Base-by-base conservation (phyloP, 2,113 vertebrate species). In the Dipodomys stephensi region DNA sequence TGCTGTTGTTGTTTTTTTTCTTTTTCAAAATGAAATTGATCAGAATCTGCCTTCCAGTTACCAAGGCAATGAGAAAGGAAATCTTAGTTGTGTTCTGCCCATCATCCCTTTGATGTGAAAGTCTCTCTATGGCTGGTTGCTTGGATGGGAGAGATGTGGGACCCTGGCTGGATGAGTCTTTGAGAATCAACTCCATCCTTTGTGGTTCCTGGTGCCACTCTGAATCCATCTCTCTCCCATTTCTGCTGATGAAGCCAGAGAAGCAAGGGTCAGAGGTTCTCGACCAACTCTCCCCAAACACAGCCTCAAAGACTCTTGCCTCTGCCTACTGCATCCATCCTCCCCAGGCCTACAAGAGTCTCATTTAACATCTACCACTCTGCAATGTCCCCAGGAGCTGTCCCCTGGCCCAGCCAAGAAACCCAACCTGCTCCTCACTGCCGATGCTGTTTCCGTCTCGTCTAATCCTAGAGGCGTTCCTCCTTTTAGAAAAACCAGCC, bases 101-200 rank as follows among this genome's bases (percentile, higher is more conserved):
- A 12, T 44, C 18, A 22, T 44, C 18, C 18, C 15, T 9, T 62
- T 57, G 10, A 2, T 23, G 23, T 18, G 10, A 79, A 69, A 27
- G 27, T 65, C 39, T 65, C 60, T 62, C 18, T 12, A 4, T 30
- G n/a, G 6, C 30, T 83, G 0, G 0, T 25, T 13, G 27, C 73
- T 46, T 3, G 2, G 53, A 28, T n/a, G 30, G 23, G 0, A 65
- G 35, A 23, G 30, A 4, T 79, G 46, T 4, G 0, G 30, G 57
- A 67, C 15, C 49, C 46, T 16, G 79, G 22, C 32, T 4, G 7
- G 7, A 15, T 0, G 1, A 60, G n/a, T 60, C 6, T 1, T 35
- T 68, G 28, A 32, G 72, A 83, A 28, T 44, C 30, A 13, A 30
- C 11, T 7, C 22, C 23, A 9, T 4, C 39, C 27, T 79, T 83